Evolutionary conservation across 1,140 invertebrate species (phyloP), one percentile per base, ranked within the genome.

Genomic region (Drosophila suzukii): DNA sequence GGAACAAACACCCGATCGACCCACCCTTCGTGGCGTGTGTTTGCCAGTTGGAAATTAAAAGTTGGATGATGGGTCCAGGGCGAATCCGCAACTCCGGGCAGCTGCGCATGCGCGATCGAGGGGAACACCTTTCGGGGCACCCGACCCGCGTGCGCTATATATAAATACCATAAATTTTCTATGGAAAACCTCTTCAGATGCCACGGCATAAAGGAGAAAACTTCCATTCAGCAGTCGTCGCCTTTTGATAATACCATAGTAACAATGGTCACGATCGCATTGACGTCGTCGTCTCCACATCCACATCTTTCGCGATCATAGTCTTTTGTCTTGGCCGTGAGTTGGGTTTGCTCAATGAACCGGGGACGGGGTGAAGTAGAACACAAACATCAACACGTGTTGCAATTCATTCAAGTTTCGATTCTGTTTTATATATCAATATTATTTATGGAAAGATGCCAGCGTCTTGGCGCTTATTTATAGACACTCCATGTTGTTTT

Each of bases 381-480:
- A 49, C 54, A 68, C 20, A 77, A 67, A 54, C 46, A 60, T 66
- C 71, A 79, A 86, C 83, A 88, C 83, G 83, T 88, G 83, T 89
- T 88, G 76, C 76, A 67, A 88, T 89, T 83, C 83, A 88, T 88
- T 83, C 79, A 88, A 86, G 81, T 84, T 75, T 60, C 49, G 38
- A 36, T 67, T 47, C 72, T 59, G 47, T 58, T 65, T 76, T 76
- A 59, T 83, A 74, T 68, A 71, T 73, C 61, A 51, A 67, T 75
- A 79, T 88, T 72, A 75, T 76, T 86, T 81, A 81, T 81, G 62
- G 47, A 61, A 73, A 82, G 59, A 72, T 73, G 83, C 78, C 78
- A 75, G 65, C 66, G 46, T 53, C 53, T 77, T 67, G 73, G 50
- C 67, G 75, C 83, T 88, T 83, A 88, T 88, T 88, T 89, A 88